Evolutionary conservation across 2,888 invertebrate genomes (phyloP), one percentile per base, ranked within the genome.

Genomic region (Rhopalosiphum nymphaeae): DNA sequence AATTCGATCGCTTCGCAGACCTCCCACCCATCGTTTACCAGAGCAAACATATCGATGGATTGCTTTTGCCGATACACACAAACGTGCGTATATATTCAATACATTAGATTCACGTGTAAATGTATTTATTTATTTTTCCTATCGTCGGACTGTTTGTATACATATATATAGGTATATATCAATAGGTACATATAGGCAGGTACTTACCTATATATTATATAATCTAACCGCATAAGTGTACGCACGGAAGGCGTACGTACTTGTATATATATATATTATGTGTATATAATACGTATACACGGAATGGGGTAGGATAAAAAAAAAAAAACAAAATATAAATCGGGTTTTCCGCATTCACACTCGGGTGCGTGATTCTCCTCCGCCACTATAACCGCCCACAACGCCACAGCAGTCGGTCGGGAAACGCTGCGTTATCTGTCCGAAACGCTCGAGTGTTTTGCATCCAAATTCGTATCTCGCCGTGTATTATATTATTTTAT

Each of bases 111-210:
- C 67, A 36, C n/a, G 16, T 67, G 67, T 7, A 67, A 67, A 67
- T 67, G 67, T 67, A 67, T 67, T 67, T 67, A 67, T 67, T 67
- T 67, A 67, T 67, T 67, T 67, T 67, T 67, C n/a, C 67, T 67
- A 11, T n/a, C 67, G n/a, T 67, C n/a, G 16, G 67, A 67, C 67
- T 67, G 67, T 67, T n/a, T 67, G n/a, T 61, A n/a, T n/a, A n/a
- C 5, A 13, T n/a, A 29, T 61, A 29, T 61, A 61, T n/a, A n/a
- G n/a, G n/a, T 16, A n/a, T 7, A 25, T 56, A 29, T 11, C 44
- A 46, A 46, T 53, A 16, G 49, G 49, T 29, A 61, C 61, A 61
- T n/a, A 67, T 67, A n/a, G 29, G 29, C n/a, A 67, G 29, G n/a
- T n/a, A 67, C 67, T n/a, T n/a, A n/a, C n/a, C n/a, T 16, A n/a